Conservation (phyloP, 2,113 vertebrate species). For the Nesospiza acunhae region DNA sequence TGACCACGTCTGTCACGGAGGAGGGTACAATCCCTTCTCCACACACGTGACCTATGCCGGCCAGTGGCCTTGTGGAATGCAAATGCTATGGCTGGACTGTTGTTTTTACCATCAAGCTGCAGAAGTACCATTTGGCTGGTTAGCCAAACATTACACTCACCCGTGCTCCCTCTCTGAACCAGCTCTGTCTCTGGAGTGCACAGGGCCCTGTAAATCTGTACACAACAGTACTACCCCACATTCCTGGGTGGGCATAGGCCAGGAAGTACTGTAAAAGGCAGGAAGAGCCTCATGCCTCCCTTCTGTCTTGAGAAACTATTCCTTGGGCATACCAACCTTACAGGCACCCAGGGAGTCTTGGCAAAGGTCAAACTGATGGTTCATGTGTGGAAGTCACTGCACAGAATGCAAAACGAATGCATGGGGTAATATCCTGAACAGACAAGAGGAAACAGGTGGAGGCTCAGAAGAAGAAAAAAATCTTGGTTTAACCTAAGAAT, state of each 20-base stretch:
- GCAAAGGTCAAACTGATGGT: not conserved
- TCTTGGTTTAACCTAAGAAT: not conserved
- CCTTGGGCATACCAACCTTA: not conserved
- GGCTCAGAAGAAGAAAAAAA: not conserved
- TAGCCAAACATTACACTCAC: not conserved
- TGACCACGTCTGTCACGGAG: rapidly evolving
- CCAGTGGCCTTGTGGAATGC: not conserved
- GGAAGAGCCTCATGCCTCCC: not conserved
- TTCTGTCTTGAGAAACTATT: rapidly evolving
- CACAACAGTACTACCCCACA: not conserved
- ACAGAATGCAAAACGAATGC: not conserved
- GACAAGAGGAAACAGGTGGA: not conserved
- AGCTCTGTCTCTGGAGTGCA: not conserved
- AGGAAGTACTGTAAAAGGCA: not conserved
- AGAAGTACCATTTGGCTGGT: not conserved
- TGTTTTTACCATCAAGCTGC: not conserved
- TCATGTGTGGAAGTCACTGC: not conserved
- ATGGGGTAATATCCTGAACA: not conserved
- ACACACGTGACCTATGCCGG: rapidly evolving
- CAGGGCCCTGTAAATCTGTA: not conserved
- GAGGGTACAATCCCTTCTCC: not conserved
- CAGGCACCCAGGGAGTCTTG: not conserved
- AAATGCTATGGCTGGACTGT: not conserved
- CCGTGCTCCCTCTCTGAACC: not conserved
- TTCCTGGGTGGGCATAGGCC: not conserved